Conservation (phyloP, 2,797 vertebrate species). For the Cetoscarus ocellatus region DNA sequence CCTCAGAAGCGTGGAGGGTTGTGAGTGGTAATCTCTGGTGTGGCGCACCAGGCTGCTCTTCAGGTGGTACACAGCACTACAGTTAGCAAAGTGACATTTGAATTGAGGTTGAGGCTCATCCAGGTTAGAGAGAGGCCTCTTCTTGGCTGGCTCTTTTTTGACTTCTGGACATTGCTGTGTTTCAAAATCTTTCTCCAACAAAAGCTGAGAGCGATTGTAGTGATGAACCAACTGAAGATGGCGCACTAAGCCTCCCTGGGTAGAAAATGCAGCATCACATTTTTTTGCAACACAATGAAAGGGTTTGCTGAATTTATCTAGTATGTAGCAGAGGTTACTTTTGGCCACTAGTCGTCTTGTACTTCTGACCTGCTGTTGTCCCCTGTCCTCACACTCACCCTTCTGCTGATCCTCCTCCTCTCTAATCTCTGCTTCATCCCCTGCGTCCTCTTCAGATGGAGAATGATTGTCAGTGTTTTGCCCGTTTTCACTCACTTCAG, state of each 20-base stretch:
- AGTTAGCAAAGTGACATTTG: constrained; percentile 91
- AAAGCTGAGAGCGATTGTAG: constrained; percentile 94
- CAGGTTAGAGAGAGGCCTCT: constrained; percentile 50
- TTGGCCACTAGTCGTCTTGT: constrained; percentile 92
- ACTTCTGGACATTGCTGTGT: constrained; percentile 73
- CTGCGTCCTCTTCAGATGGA: constrained; percentile 66
- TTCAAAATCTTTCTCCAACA: constrained; percentile 90
- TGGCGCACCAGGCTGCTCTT: constrained; percentile 93
- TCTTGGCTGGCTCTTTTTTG: constrained; percentile 85
- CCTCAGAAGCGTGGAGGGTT: constrained; percentile 78
- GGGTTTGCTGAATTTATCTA: constrained; percentile 94
- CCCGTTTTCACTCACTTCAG: constrained; percentile 55
- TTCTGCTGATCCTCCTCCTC: constrained; percentile 75
- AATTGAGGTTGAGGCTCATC: constrained; percentile 88
- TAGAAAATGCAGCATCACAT: constrained; percentile 93
- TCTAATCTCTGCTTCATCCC: constrained; percentile 81
- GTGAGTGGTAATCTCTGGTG: constrained; percentile 80
- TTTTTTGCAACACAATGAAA: constrained; percentile 97
- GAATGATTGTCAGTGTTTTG: constrained; percentile 75
- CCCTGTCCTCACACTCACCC: constrained; percentile 73
- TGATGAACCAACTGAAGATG: constrained; percentile 94
- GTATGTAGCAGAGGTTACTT: constrained; percentile 93
- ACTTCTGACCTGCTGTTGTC: constrained; percentile 86
- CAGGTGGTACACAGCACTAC: constrained; percentile 90
- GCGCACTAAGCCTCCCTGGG: constrained; percentile 92